Conservation (phyloP, 2,888 invertebrate genomes). For the Microchrysa polita region DNA sequence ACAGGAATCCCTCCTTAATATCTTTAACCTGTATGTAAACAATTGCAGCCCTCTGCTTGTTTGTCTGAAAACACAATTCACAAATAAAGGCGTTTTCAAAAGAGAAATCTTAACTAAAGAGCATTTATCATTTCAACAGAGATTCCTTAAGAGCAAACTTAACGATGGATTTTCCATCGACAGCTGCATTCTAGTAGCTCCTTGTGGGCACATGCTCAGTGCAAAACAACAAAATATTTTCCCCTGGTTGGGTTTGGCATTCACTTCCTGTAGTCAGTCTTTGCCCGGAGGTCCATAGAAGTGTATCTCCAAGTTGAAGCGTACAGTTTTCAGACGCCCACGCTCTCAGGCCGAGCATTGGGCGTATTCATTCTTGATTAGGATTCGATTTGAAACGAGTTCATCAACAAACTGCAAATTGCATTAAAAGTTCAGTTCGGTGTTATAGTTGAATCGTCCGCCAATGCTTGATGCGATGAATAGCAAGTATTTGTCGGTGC, state of each 20-base stretch:
- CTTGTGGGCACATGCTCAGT: slow-evolving; percentile 32
- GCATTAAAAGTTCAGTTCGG: slow-evolving; percentile 21
- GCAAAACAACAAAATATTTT: neutral
- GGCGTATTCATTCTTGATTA: slow-evolving; percentile 12
- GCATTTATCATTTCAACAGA: neutral
- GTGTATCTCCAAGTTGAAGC: neutral
- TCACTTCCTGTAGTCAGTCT: slow-evolving; percentile 18
- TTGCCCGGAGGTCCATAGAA: neutral
- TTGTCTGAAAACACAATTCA: neutral
- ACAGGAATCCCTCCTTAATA: too few relatives aligned
- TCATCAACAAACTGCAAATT: neutral
- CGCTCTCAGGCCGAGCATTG: neutral
- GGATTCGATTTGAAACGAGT: neutral
- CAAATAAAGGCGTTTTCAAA: slow-evolving; percentile 3
- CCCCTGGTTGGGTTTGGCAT: slow-evolving; percentile 26
- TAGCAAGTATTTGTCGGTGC: too few relatives aligned
- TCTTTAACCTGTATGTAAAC: too few relatives aligned
- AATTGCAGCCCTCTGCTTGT: neutral
- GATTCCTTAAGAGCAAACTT: slow-evolving; percentile 14
- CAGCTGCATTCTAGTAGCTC: neutral
- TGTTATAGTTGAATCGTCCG: slow-evolving; percentile 3
- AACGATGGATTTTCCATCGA: neutral
- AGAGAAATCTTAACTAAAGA: neutral
- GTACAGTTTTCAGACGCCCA: neutral
- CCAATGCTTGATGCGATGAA: too few relatives aligned